Evolutionary conservation across 2,113 vertebrate species (phyloP).

Genomic region (Lonchura striata): DNA sequence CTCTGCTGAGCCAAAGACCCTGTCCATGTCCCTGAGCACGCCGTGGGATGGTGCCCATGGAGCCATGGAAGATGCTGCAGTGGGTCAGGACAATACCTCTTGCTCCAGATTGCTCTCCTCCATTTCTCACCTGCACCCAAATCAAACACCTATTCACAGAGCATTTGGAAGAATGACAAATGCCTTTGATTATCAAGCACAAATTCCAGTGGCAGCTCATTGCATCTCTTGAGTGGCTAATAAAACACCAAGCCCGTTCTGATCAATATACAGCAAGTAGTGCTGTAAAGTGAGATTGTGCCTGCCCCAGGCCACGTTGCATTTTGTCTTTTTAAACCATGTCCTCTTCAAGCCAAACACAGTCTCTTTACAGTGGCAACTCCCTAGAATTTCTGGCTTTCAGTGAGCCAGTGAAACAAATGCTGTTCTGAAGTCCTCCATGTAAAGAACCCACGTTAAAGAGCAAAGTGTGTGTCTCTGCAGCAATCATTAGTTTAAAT

Average conservation of each 20-base stretch:
- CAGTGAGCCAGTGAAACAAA: neutral
- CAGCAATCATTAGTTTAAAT: neutral
- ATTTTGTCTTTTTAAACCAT: neutral
- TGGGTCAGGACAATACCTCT: neutral
- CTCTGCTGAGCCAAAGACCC: neutral
- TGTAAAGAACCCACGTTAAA: neutral
- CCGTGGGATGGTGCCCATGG: neutral
- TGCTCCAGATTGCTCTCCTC: neutral
- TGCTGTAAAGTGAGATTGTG: neutral
- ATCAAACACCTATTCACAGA: neutral
- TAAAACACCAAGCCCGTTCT: neutral
- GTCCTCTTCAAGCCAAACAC: neutral
- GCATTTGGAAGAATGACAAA: neutral
- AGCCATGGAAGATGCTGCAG: neutral
- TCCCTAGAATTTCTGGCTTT: neutral
- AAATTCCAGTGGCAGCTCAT: neutral
- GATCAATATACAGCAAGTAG: neutral
- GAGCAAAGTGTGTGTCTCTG: neutral
- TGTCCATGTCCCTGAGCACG: neutral
- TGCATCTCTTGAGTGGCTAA: neutral
- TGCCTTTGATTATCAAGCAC: neutral
- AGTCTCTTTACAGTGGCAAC: neutral
- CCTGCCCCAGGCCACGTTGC: accelerated
- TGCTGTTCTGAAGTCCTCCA: neutral
- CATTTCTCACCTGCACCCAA: accelerated